Evolutionary conservation across 2,113 vertebrate genomes (phyloP), one percentile per base, ranked within the genome.

Genomic region (Ascaphus truei): DNA sequence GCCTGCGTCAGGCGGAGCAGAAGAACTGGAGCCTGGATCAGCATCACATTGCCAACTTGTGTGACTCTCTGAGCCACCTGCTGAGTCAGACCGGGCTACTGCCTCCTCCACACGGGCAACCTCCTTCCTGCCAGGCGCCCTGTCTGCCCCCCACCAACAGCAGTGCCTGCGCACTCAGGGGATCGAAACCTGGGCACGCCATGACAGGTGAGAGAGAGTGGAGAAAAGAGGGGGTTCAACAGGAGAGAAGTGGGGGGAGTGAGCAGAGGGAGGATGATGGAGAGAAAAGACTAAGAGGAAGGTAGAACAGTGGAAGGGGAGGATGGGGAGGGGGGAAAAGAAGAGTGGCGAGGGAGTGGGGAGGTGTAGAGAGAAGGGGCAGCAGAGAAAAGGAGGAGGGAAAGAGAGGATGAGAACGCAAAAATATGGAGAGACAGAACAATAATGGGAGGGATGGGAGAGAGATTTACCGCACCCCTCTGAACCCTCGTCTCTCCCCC

Each of bases 1-100:
- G 89, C 61, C 84, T 92, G 26, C 87, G 90, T 18, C 90, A 92
- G 79, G 90, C 90, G 10, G 90, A 92, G 75, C 82, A 87, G 71
- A 92, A 91, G 85, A 92, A 92, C 83, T 92, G 90, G 90, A 90
- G 86, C 62, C 81, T 92, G 47, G 90, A 92, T 82, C 90, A 91
- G 80, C 86, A 92, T 57, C 90, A 92, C 60, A 91, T 92, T 71
- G 89, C 90, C 81, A 92, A 89, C 55, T 83, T 92, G 77, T 92
- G 89, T 29, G 90, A 92, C 75, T 92, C 90, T 71, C 88, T 92
- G 67, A 91, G 89, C 81, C 89, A 91, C 72, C 89, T 92, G 71
- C 90, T 92, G 3, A 90, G 86, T 65, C 89, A 90, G 79, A 91
- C 89, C 57, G 90, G 90, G 53, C 90, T 91, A n/a, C 80, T 89